These are phyloP conservation scores for Pygoscelis adeliae DNA, from an alignment of 2,113 vertebrate species.

Conservation along the genomic window DNA sequence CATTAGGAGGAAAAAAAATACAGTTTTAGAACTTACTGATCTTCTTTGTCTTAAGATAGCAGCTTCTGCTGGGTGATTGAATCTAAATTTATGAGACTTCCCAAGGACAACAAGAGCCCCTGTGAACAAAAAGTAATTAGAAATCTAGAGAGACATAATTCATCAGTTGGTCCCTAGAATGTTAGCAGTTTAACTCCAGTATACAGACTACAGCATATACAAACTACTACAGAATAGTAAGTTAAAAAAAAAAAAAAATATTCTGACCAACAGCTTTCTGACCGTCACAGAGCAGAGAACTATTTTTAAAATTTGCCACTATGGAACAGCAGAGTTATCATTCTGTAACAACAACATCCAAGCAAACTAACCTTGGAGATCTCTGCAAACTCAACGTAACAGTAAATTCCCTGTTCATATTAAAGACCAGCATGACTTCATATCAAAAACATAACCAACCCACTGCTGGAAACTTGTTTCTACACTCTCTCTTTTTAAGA, in stretches of 20 bases:
- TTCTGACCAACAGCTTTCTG: background rate
- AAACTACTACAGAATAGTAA: background rate
- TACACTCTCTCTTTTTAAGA: background rate
- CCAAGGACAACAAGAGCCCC: constrained; percentile 90
- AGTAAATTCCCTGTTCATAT: background rate
- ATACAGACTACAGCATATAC: background rate
- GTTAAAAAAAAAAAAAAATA: background rate
- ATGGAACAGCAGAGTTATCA: background rate
- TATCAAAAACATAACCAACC: background rate
- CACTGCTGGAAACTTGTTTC: background rate
- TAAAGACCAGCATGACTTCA: background rate
- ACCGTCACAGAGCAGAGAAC: background rate
- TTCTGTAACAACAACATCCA: background rate
- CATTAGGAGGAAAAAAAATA: background rate
- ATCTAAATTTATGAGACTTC: constrained; percentile 89
- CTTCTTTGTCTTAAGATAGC: constrained; percentile 86
- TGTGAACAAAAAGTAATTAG: constrained; percentile 36
- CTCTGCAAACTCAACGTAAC: background rate
- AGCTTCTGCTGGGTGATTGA: constrained; percentile 95
- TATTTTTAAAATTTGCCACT: background rate
- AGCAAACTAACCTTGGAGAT: background rate
- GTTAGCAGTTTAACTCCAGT: background rate
- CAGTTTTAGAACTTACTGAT: constrained; percentile 77
- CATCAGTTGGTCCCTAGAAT: background rate
- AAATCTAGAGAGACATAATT: background rate